These are phyloP conservation scores for Girardinus metallicus DNA, from an alignment of 2,797 vertebrate species.

Conservation along the genomic window DNA sequence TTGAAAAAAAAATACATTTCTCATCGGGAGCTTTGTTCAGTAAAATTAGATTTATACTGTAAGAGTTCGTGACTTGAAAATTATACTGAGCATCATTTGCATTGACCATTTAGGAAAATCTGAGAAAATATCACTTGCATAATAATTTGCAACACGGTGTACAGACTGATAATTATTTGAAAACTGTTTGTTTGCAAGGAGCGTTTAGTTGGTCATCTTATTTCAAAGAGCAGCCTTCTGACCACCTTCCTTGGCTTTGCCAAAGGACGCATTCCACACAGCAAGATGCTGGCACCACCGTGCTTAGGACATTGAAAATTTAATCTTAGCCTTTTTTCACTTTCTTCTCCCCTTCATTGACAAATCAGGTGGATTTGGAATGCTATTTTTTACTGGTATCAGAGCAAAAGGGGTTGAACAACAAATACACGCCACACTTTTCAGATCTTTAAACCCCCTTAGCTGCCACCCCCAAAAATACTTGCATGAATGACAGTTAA, in stretches of 20 bases:
- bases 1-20: too few species aligned
- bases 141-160: too few species aligned
- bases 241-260: background rate
- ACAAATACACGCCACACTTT: background rate
- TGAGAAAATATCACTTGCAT: too few species aligned
- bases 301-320: background rate
- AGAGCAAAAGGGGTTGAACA: background rate
- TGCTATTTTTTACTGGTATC: background rate
- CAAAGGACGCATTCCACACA: background rate
- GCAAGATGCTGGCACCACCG: background rate
- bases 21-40: too few species aligned
- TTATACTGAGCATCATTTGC: too few species aligned
- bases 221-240: background rate
- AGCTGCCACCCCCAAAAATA: too few species aligned
- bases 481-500: too few species aligned
- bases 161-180: background rate
- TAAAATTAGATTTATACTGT: too few species aligned
- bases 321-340: background rate
- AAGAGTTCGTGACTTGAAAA: too few species aligned
- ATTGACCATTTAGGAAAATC: too few species aligned
- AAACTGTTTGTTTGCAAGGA: background rate
- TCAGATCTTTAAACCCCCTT: background rate
- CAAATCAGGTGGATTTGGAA: background rate
- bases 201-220: background rate
- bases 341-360: background rate